Conservation (phyloP, 2,888 invertebrate genomes). For the Empis livida region DNA sequence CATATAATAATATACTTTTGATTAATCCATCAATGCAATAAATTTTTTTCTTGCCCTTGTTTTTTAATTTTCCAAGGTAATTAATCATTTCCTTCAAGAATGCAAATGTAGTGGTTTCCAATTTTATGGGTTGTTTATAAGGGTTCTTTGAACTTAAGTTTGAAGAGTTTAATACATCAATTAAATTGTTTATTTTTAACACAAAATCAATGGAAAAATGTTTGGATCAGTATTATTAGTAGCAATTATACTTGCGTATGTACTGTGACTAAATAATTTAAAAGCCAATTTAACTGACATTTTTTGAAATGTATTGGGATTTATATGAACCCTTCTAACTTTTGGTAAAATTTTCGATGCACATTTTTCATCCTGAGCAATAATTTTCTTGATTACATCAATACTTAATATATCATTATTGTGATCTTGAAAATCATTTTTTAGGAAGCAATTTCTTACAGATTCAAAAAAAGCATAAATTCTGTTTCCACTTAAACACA, state of each 20-base stretch:
- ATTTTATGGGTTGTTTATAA: no score
- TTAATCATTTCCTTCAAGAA: no score
- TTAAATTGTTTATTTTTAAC: no score
- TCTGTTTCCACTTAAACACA: background rate
- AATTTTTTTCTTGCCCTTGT: no score
- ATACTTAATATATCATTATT: background rate
- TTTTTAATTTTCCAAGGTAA: no score
- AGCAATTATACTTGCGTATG: background rate
- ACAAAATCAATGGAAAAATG: no score
- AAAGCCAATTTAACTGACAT: background rate
- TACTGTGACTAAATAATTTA: background rate
- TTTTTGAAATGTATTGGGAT: background rate
- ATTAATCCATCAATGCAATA: no score
- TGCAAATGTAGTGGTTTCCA: no score
- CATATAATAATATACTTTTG: no score
- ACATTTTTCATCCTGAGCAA: background rate
- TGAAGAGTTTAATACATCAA: no score
- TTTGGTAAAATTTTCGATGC: background rate
- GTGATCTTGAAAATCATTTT: background rate
- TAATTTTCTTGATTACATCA: background rate
- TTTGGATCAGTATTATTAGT: background rate
- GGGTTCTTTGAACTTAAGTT: no score
- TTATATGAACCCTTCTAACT: background rate
- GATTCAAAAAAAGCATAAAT: background rate
- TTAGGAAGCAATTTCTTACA: background rate